Percentiles rank a stretch among this genome's conserved stretches.
phyloP scores from a whole-genome alignment of 2,888 invertebrate genomes.

The Protonemura montana region DNA sequence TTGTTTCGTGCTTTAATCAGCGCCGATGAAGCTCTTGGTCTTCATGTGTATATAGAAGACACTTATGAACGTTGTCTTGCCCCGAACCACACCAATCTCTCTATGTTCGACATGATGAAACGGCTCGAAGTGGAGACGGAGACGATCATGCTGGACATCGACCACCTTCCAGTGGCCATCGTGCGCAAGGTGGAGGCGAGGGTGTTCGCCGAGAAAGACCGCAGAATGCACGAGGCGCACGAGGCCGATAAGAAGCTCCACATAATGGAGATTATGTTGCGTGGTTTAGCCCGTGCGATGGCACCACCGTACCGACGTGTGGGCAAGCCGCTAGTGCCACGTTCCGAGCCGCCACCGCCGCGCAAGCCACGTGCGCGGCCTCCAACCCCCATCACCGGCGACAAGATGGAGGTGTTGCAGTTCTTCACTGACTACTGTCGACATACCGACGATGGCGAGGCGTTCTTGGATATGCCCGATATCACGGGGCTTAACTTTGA shows the following conservation, averaged over 20 bases:
- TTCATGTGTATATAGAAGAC: conserved; percentile 69
- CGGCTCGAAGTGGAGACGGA: conserved; percentile 67
- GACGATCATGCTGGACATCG: conserved; percentile 61
- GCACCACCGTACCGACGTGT: conserved; percentile 54
- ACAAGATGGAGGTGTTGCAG: conserved; percentile 53
- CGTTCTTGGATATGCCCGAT: conserved; percentile 50
- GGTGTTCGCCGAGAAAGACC: conserved; percentile 63
- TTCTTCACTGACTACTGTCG: conserved; percentile 55
- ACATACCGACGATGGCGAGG: conserved; percentile 53
- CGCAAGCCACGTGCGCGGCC: no score
- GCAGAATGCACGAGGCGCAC: conserved; percentile 63
- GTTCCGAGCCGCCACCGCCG: conserved; percentile 55
- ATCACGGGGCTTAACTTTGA: not conserved
- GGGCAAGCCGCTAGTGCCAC: conserved; percentile 52
- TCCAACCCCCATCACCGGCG: conserved; percentile 53
- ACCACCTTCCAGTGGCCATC: conserved; percentile 64
- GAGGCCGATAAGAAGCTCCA: conserved; percentile 67
- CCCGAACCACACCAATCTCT: conserved; percentile 67
- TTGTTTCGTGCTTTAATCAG: conserved; percentile 66
- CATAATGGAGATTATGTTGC: conserved; percentile 62
- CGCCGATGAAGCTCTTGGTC: conserved; percentile 64
- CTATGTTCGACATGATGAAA: conserved; percentile 65
- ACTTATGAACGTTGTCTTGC: conserved; percentile 68
- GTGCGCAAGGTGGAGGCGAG: conserved; percentile 64
- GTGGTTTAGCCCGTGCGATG: conserved; percentile 60